These are phyloP conservation scores for Epinephelus malabaricus DNA, from an alignment of 2,797 vertebrate species.

Conservation along the genomic window DNA sequence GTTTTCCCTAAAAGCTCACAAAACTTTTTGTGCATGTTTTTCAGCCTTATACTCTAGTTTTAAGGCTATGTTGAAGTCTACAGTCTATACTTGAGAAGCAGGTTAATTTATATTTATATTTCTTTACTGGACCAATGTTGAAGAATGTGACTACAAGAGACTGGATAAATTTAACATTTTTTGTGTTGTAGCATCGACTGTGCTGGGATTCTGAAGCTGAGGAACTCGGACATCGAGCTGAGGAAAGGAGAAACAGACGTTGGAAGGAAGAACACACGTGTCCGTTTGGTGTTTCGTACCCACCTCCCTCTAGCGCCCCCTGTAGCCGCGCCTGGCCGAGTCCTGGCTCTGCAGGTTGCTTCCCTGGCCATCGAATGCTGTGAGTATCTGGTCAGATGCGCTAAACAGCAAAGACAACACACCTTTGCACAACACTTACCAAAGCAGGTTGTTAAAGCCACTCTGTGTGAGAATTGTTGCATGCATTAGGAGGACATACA, in stretches of 20 bases:
- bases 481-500: background rate
- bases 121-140: background rate
- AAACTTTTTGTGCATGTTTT: background rate
- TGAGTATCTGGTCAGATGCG: slow-evolving; percentile 78
- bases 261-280: slow-evolving; percentile 93
- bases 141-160: no score
- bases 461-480: background rate
- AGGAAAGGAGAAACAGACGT: slow-evolving; percentile 97
- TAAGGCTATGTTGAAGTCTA: background rate
- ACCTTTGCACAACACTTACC: background rate
- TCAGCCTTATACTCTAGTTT: background rate
- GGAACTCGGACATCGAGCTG: slow-evolving; percentile 96
- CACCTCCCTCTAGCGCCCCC: slow-evolving; percentile 89
- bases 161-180: background rate
- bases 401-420: background rate
- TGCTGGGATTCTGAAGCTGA: slow-evolving; percentile 94
- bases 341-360: slow-evolving; percentile 91
- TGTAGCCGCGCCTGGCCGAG: slow-evolving; percentile 83
- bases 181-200: slow-evolving; percentile 90
- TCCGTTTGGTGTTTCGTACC: slow-evolving; percentile 92
- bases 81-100: background rate
- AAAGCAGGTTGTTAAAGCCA: background rate
- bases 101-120: background rate
- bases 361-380: slow-evolving; percentile 96
- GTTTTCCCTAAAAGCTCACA: background rate